Base-by-base conservation (phyloP, 2,113 vertebrate genomes). In the Scolopax mira region DNA sequence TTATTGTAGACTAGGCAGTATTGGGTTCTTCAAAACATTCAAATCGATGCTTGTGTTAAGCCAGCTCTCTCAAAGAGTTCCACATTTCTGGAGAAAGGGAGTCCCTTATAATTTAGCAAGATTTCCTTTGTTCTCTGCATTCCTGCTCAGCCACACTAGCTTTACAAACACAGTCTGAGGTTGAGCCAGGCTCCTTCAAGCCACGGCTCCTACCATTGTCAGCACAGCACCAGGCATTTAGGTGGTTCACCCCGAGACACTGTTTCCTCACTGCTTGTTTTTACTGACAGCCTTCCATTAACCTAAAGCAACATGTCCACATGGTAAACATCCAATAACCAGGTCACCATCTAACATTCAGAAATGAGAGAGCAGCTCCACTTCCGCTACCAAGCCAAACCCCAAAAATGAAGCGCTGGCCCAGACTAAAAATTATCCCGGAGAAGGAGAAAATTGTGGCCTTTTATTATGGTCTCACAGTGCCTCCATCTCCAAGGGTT, bases 291-390 rank as follows among this genome's bases (percentile, higher is more conserved):
- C 61, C 74, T 88, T 55, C 79, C 52, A 35, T 84, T 88, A 79
- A 89, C 71, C 80, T 77, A 35, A 66, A 93, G 67, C 81, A 42
- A 71, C 79, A 44, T 7, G 18, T 77, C 93, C 88, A 42, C 60
- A 35, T 39, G 66, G 82, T 42, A 70, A 86, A 85, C 64, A 52
- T 67, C 42, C 93, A 90, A 42, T 11, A 91, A 58, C n/a, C 30
- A 5, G 74, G 62, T 85, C 84, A 88, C 88, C 81, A 22, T 21
- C 74, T 73, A 88, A 65, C 75, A 77, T 33, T 46, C 64, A 83
- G 73, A 93, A 90, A 94, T 93, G 90, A 96, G 42, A 95, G 69
- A 96, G 85, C 79, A 94, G 92, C 72, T 96, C 79, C 42, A 41
- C 48, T 79, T 39, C 62, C 69, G 78, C 35, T 16, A 4, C 82